phyloP scores from a whole-genome alignment of 2,113 vertebrate species.

The Copsychus sechellarum region DNA sequence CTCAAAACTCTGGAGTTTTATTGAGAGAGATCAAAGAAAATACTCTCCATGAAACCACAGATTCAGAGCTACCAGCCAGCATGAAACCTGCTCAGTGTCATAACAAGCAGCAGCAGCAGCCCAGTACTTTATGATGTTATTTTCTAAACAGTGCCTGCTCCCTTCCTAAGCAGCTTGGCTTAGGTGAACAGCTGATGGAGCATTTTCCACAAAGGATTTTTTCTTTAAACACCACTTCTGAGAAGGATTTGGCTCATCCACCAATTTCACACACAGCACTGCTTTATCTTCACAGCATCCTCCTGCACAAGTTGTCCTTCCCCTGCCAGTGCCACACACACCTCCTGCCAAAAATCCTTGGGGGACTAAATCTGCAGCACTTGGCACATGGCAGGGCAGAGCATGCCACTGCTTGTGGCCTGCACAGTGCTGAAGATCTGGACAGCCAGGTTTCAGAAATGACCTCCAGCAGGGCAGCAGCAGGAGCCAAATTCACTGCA shows the following conservation, averaged over 20 bases:
- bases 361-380: neutral
- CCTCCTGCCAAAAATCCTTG: neutral
- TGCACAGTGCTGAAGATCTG: neutral
- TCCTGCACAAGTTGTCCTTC: neutral
- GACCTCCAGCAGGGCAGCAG: neutral
- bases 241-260: neutral
- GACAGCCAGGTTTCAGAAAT: neutral
- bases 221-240: neutral
- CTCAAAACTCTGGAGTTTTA: neutral
- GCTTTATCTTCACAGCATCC: constrained; percentile 5
- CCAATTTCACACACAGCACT: neutral
- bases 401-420: neutral
- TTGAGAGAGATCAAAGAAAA: neutral
- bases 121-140: accelerated
- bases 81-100: neutral
- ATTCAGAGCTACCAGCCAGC: neutral
- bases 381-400: neutral
- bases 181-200: neutral
- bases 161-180: constrained; percentile 2
- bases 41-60: neutral
- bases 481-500: neutral
- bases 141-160: neutral
- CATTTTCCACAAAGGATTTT: constrained; percentile 24
- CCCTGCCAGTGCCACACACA: neutral
- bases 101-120: neutral